A percentile compares a stretch with the other conserved stretches of the same genome.
Conservation (phyloP, 2,113 vertebrate genomes). For the Passerina amoena region DNA sequence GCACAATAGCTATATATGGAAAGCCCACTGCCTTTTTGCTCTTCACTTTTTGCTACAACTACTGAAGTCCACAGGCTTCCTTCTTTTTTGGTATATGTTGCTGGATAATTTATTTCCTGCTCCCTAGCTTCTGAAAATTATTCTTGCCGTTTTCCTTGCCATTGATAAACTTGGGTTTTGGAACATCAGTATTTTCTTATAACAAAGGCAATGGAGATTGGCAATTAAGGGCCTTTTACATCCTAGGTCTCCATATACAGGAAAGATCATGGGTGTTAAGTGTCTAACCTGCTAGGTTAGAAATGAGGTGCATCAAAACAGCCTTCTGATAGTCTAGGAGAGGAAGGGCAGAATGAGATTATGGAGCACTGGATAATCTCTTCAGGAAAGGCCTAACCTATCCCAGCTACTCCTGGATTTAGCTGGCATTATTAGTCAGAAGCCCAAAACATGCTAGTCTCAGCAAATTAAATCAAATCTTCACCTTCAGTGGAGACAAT, state of each 20-base stretch:
- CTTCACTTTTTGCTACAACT: background rate
- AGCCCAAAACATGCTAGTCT: background rate
- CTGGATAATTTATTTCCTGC: background rate
- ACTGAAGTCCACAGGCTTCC: background rate
- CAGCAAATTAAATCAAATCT: background rate
- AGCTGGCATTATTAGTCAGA: background rate
- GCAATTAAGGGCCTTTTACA: background rate
- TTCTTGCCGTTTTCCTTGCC: background rate
- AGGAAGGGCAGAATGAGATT: background rate
- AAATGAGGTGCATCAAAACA: background rate
- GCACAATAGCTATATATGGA: background rate
- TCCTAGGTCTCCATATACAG: background rate
- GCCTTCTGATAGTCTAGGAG: background rate
- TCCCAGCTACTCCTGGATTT: background rate
- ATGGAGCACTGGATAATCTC: background rate
- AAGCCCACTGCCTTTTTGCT: background rate
- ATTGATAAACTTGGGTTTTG: background rate
- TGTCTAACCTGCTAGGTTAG: background rate
- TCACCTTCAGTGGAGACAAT: background rate
- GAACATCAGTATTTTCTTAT: background rate
- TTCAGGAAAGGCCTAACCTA: background rate
- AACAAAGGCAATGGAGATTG: background rate
- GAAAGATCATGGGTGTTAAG: background rate
- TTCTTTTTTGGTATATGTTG: background rate
- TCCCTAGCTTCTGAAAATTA: background rate